These are phyloP conservation scores for Leptodactylus fuscus DNA, from an alignment of 2,113 vertebrate genomes.

Conservation along the genomic window DNA sequence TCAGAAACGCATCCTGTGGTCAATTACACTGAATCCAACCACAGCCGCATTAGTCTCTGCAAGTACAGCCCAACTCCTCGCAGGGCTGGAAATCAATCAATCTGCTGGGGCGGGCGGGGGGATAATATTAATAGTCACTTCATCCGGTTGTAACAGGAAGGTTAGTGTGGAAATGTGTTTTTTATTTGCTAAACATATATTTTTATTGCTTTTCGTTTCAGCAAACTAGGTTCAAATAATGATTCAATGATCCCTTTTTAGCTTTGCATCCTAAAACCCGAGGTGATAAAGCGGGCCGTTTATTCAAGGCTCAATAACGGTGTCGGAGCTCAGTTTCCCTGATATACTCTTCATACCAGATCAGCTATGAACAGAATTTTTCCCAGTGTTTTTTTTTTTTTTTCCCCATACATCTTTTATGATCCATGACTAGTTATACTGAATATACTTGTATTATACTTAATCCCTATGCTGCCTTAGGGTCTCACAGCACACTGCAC, in stretches of 20 bases:
- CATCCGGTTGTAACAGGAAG: constrained; percentile 59
- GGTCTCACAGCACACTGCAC: constrained; percentile 30
- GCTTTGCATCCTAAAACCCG: constrained; percentile 56
- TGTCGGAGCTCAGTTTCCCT: constrained; percentile 47
- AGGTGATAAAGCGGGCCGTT: constrained; percentile 56
- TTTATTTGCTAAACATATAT: constrained; percentile 62
- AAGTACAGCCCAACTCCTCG: constrained; percentile 45
- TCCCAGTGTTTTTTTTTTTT: constrained; percentile 12
- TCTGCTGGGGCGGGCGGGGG: not conserved
- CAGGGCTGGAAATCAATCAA: constrained; percentile 46
- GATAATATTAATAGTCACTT: constrained; percentile 60
- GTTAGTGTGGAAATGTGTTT: constrained; percentile 60
- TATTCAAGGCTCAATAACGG: constrained; percentile 56
- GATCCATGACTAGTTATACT: constrained; percentile 50
- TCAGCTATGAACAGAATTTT: constrained; percentile 42
- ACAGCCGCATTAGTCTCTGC: constrained; percentile 41
- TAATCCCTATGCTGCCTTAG: constrained; percentile 26
- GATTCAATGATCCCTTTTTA: constrained; percentile 61
- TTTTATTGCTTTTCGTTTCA: constrained; percentile 60
- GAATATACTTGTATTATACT: constrained; percentile 65
- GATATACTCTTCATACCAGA: constrained; percentile 41
- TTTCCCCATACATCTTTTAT: constrained; percentile 49
- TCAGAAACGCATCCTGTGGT: constrained; percentile 57
- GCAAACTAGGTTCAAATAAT: constrained; percentile 58
- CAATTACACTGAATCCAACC: constrained; percentile 55